Percentiles rank a stretch among this genome's conserved stretches.
Conservation (phyloP, 2,113 vertebrate species). For the Paedocypris sp. region DNA sequence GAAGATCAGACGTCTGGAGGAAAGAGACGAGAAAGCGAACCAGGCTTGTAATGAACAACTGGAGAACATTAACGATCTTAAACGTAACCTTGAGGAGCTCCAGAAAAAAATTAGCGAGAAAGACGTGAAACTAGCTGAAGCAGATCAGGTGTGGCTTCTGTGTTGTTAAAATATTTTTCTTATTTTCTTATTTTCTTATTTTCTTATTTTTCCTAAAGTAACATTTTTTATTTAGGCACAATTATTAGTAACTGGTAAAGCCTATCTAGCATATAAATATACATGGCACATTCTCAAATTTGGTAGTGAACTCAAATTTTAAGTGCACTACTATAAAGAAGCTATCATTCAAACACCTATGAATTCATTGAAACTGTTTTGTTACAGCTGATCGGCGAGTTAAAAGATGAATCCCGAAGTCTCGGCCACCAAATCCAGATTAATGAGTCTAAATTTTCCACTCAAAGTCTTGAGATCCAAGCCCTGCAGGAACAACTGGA, state of each 20-base stretch:
- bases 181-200: not conserved
- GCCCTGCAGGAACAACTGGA: constrained; percentile 80
- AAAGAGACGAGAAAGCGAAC: constrained; percentile 60
- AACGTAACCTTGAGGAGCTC: constrained; percentile 64
- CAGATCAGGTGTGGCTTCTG: constrained; percentile 64
- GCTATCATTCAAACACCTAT: no score
- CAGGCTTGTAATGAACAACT: constrained; percentile 68
- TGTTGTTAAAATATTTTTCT: not conserved
- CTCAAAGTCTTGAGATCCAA: constrained; percentile 70
- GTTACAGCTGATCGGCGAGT: constrained; percentile 56
- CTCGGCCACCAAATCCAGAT: constrained; percentile 75
- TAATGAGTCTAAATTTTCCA: constrained; percentile 71
- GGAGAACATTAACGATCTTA: constrained; percentile 60
- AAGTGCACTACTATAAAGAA: no score
- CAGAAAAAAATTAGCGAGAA: constrained; percentile 72
- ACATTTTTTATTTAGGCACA: no score
- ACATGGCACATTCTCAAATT: no score
- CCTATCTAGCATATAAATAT: no score
- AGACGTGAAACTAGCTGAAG: constrained; percentile 61
- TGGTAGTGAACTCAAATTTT: no score
- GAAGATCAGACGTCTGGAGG: constrained; percentile 72
- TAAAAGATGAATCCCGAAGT: constrained; percentile 77
- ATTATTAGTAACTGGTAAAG: not conserved
- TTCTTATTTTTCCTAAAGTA: no score
- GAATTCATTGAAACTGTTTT: constrained; percentile 24